These are phyloP conservation scores for Cepaea nemoralis DNA, from an alignment of 1,140 invertebrate species.

Conservation along the genomic window DNA sequence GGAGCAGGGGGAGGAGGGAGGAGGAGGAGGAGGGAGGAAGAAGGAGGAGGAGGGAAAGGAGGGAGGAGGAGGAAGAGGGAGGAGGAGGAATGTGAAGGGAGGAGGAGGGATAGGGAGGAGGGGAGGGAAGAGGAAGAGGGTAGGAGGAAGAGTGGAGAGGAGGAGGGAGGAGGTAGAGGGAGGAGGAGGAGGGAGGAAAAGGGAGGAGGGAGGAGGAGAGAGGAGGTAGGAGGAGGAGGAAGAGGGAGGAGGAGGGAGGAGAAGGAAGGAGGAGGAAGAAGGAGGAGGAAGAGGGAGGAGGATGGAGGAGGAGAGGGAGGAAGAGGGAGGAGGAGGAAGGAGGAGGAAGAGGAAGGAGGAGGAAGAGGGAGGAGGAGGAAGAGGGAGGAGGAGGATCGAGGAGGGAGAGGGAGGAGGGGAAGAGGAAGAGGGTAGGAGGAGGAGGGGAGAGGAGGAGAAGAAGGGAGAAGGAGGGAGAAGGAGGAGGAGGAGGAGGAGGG, in stretches of 20 bases:
- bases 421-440: too few species aligned
- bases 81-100: too few species aligned
- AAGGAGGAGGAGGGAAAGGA: constrained; percentile 19
- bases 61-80: constrained; percentile 18
- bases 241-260: background rate
- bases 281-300: too few species aligned
- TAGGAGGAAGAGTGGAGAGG: background rate
- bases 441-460: background rate
- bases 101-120: background rate
- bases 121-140: too few species aligned
- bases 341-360: background rate
- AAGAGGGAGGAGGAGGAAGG: background rate
- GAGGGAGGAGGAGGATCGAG: too few species aligned
- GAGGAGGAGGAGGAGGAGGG: background rate
- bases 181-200: constrained; percentile 12
- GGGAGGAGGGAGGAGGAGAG: background rate
- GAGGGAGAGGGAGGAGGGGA: too few species aligned
- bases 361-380: background rate
- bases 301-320: too few species aligned
- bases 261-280: constrained; percentile 3
- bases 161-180: background rate
- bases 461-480: background rate
- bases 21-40: too few species aligned
- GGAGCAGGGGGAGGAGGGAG: too few species aligned
- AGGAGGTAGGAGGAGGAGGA: too few species aligned